phyloP scores from a whole-genome alignment of 2,797 vertebrate genomes.

The Neosilurus mollespiculum region DNA sequence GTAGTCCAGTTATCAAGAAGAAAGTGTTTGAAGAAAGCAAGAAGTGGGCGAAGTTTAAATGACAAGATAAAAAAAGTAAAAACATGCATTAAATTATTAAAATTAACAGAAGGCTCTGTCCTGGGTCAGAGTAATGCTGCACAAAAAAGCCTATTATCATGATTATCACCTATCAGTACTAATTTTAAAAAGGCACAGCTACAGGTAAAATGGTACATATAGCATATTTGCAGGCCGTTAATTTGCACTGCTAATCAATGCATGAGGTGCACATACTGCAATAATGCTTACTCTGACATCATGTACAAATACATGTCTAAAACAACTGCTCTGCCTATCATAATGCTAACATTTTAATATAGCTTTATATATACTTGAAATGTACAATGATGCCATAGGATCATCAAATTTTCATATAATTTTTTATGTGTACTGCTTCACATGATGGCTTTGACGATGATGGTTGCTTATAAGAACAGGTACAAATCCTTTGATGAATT shows the following conservation, averaged over 20 bases:
- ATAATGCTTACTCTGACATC: not conserved
- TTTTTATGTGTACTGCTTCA: not conserved
- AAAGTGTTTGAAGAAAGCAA: no score
- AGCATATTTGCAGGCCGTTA: not conserved
- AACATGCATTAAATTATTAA: constrained; percentile 30
- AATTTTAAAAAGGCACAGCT: constrained; percentile 22
- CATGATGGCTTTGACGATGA: not conserved
- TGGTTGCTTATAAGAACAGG: not conserved
- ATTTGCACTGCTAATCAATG: not conserved
- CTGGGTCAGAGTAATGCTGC: constrained; percentile 47
- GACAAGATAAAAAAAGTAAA: not conserved
- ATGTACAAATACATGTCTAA: not conserved
- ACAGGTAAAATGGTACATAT: constrained; percentile 2
- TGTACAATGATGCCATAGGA: not conserved
- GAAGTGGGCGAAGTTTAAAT: constrained; percentile 25
- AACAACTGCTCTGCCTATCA: not conserved
- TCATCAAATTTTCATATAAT: not conserved
- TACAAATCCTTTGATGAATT: not conserved
- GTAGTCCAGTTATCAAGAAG: constrained; percentile 24
- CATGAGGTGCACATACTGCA: not conserved
- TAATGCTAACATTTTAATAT: not conserved
- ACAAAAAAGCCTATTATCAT: constrained; percentile 43
- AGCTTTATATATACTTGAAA: not conserved
- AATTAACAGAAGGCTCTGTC: constrained; percentile 24
- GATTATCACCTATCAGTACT: not conserved